Conservation (phyloP, 2,797 vertebrate species). For the Carapus acus region DNA sequence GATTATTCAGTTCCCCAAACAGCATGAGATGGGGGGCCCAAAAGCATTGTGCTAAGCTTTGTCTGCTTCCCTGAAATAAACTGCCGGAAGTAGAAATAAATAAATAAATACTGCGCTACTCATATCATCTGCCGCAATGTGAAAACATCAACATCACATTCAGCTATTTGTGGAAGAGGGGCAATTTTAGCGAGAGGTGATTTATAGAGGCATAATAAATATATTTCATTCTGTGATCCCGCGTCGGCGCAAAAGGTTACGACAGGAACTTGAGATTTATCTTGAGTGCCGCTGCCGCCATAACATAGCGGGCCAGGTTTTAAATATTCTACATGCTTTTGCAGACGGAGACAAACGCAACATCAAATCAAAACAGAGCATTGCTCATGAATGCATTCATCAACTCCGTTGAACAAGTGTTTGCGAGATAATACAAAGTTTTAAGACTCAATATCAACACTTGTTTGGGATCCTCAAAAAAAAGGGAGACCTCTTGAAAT, state of each 20-base stretch:
- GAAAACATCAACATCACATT: slow-evolving; percentile 74
- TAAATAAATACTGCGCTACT: slow-evolving; percentile 55
- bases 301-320: slow-evolving; percentile 59
- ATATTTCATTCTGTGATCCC: slow-evolving; percentile 74
- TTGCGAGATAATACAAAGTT: neutral
- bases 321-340: slow-evolving; percentile 62
- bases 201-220: slow-evolving; percentile 73
- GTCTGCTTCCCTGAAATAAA: slow-evolving; percentile 67
- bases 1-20: slow-evolving; percentile 51
- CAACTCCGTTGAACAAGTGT: slow-evolving; percentile 22
- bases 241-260: slow-evolving; percentile 76
- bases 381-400: slow-evolving; percentile 46
- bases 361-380: slow-evolving; percentile 57
- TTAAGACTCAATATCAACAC: no score
- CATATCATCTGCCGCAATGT: slow-evolving; percentile 73
- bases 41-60: slow-evolving; percentile 61
- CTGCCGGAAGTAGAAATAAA: no score
- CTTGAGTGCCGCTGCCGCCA: slow-evolving; percentile 60
- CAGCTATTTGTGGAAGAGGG: slow-evolving; percentile 69
- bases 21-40: slow-evolving; percentile 53
- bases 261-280: slow-evolving; percentile 72
- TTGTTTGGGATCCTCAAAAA: neutral
- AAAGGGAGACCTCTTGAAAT: no score
- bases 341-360: slow-evolving; percentile 60
- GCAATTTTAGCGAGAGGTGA: slow-evolving; percentile 76